phyloP scores from a whole-genome alignment of 1,140 invertebrate species.

The Dufourea novaeangliae region DNA sequence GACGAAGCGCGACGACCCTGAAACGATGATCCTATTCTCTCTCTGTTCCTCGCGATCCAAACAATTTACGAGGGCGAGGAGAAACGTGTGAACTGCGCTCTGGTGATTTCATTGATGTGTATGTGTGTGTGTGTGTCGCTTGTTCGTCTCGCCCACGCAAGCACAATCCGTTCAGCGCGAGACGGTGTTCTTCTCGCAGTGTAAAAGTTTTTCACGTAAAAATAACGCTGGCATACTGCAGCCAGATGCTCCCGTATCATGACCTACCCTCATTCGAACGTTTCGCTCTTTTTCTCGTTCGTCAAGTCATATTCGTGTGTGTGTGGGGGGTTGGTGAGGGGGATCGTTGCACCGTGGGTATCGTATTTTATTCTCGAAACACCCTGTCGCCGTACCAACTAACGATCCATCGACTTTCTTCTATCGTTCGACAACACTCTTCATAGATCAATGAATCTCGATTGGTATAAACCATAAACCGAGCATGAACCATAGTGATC shows the following conservation, averaged over 20 bases:
- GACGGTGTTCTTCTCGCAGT: conserved; percentile 10
- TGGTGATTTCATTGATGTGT: conserved; percentile 49
- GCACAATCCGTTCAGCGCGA: conserved; percentile 4
- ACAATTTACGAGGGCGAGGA: conserved; percentile 41
- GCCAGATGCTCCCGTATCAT: conserved; percentile 45
- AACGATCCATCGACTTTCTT: too few relatives aligned
- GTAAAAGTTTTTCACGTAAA: conserved; percentile 56
- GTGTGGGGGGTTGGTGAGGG: too few relatives aligned
- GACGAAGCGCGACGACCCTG: not conserved
- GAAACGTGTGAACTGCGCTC: conserved; percentile 1
- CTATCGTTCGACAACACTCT: too few relatives aligned
- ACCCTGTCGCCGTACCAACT: too few relatives aligned
- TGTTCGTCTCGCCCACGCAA: conserved; percentile 26
- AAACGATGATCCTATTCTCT: not conserved
- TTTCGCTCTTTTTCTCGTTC: conserved; percentile 1
- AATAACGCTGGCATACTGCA: conserved; percentile 49
- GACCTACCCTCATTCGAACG: conserved; percentile 47
- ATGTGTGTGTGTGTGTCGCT: conserved; percentile 29
- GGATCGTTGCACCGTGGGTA: too few relatives aligned
- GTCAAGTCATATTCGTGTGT: not conserved
- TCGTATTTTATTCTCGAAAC: too few relatives aligned
- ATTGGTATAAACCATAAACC: too few relatives aligned
- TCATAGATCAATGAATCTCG: too few relatives aligned
- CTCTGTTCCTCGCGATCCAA: conserved; percentile 34
- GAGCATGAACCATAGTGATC: too few relatives aligned